Evolutionary conservation across 2,113 vertebrate species (phyloP).

Genomic region (Chionodraco myersi): DNA sequence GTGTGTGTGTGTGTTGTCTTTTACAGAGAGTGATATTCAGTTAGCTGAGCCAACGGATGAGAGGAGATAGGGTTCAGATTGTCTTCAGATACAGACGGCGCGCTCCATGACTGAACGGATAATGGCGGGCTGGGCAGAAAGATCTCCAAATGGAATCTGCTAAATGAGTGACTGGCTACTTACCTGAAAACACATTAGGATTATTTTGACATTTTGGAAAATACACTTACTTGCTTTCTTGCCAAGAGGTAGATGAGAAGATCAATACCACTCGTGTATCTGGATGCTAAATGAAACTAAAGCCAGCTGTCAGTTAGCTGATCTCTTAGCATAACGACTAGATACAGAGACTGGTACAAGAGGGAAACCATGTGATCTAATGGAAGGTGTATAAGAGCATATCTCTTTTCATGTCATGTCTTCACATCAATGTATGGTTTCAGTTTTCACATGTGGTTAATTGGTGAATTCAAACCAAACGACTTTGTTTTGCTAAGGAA

Average conservation of each 20-base stretch:
- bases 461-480: too few species aligned
- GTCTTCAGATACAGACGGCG: slow-evolving; percentile 65
- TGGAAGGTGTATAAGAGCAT: too few species aligned
- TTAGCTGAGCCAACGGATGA: slow-evolving; percentile 68
- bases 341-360: not conserved
- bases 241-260: slow-evolving; percentile 5
- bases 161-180: slow-evolving; percentile 43
- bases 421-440: too few species aligned
- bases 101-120: slow-evolving; percentile 43
- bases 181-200: slow-evolving; percentile 48
- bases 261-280: not conserved
- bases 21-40: slow-evolving; percentile 57
- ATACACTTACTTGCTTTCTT: not conserved
- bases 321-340: not conserved
- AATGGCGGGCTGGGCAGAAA: slow-evolving; percentile 28
- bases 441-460: too few species aligned
- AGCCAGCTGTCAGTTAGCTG: not conserved
- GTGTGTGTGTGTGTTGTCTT: slow-evolving; percentile 36
- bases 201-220: slow-evolving; percentile 13
- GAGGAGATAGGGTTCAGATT: slow-evolving; percentile 68
- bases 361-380: too few species aligned
- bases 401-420: too few species aligned
- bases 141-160: slow-evolving; percentile 67
- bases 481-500: too few species aligned
- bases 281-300: not conserved